phyloP scores from a whole-genome alignment of 2,113 vertebrate species.

The Pseudopipra pipra region DNA sequence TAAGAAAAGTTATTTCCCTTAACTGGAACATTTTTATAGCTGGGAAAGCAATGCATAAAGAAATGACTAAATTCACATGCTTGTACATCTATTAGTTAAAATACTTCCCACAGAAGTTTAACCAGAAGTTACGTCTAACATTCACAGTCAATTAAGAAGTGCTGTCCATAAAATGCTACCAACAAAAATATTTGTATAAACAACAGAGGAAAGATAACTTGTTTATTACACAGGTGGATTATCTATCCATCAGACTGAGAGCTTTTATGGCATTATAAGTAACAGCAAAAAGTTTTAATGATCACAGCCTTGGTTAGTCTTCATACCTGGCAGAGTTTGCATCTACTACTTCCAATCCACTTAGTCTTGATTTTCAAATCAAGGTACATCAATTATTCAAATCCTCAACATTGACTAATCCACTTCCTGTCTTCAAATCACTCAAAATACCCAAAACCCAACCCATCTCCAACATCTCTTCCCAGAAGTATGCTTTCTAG shows the following conservation, averaged over 20 bases:
- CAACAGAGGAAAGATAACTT: neutral
- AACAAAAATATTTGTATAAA: neutral
- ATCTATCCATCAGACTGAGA: neutral
- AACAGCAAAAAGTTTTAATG: neutral
- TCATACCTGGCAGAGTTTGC: neutral
- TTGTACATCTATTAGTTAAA: neutral
- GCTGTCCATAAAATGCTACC: neutral
- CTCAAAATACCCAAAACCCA: neutral
- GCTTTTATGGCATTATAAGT: neutral
- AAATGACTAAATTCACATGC: neutral
- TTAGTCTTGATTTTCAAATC: neutral
- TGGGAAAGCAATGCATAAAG: neutral
- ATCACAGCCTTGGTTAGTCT: neutral
- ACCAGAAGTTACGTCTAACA: neutral
- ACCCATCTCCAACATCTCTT: neutral
- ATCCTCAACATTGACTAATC: neutral
- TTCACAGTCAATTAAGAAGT: neutral
- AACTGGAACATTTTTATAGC: neutral
- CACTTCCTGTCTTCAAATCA: neutral
- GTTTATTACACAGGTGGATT: neutral
- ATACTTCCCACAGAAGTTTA: neutral
- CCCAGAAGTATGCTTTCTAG: conserved; percentile 24
- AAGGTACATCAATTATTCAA: neutral
- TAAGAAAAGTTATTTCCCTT: neutral
- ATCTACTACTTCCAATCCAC: neutral